Base-by-base conservation (phyloP, 1,140 invertebrate species). In the Caerostris darwini region DNA sequence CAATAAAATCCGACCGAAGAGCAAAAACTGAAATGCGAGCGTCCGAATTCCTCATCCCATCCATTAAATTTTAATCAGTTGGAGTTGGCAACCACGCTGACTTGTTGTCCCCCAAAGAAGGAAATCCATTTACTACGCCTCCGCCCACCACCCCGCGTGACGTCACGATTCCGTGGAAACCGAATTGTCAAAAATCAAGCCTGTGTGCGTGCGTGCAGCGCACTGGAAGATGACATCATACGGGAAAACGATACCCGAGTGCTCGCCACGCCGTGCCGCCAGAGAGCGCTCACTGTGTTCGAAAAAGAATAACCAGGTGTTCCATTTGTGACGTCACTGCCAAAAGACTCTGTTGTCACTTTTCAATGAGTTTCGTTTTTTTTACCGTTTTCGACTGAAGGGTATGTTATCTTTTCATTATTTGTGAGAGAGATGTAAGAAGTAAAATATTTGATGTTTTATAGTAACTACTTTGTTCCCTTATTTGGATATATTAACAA, bases 101-200 rank as follows among this genome's bases (percentile, higher is more conserved):
- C 71, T 77, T 77, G 71, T 77, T 77, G 71, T 77, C 3, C 10
- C 67, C 71, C 71, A 10, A 77, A 77, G 71, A 77, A 77, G 71
- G 71, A 77, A 77, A 77, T 77, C 71, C 71, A 77, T 77, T 77
- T 77, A 77, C 71, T 77, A 77, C 71, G 34, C 71, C 71, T 77
- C 34, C 71, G 71, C 71, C 71, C 71, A 77, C 71, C 71, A 53
- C 10, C 10, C 8, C 34, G 50, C 71, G 71, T 77, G 71, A 77
- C 71, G 71, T 77, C 71, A 77, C 71, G 71, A 77, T 77, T 77
- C 71, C 71, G 71, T 77, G 71, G 71, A 77, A 77, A 77, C 71
- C 71, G 34, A 77, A 77, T 77, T 77, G 71, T 77, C 71, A 77
- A 77, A 77, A 8, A 77, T 53, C 71, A 34, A 34, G 34, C 34